Percentiles rank a stretch among this genome's conserved stretches.
Conservation (phyloP, 2,888 invertebrate species). For the Pammene aurita region DNA sequence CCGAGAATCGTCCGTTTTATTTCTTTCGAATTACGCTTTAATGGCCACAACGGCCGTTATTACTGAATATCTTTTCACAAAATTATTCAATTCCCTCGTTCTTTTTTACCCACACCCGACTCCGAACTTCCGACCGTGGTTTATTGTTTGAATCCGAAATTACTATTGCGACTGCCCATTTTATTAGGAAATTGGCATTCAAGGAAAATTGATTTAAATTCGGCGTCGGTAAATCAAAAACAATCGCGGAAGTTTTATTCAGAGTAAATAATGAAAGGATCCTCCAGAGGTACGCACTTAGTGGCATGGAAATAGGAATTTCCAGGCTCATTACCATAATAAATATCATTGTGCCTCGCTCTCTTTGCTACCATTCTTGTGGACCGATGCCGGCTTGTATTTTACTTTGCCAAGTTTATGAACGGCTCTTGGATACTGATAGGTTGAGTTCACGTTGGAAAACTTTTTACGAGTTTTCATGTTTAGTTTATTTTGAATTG, state of each 20-base stretch:
- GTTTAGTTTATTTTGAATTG: constrained; percentile 1
- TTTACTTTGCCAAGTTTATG: constrained; percentile 15
- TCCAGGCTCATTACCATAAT: constrained; percentile 38
- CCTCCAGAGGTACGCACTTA: constrained; percentile 31
- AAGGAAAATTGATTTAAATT: constrained; percentile 44
- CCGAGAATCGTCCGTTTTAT: constrained; percentile 61
- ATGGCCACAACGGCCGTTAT: constrained; percentile 52
- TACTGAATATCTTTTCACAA: constrained; percentile 56
- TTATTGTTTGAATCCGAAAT: constrained; percentile 50
- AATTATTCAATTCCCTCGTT: constrained; percentile 59
- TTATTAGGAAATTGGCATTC: constrained; percentile 42
- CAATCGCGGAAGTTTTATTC: constrained; percentile 36
- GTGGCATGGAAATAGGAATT: constrained; percentile 35
- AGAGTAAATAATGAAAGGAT: constrained; percentile 34
- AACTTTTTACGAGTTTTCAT: constrained; percentile 10
- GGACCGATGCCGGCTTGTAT: constrained; percentile 16
- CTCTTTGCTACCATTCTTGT: constrained; percentile 21
- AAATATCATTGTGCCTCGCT: constrained; percentile 32
- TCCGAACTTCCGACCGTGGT: constrained; percentile 40
- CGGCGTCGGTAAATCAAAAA: constrained; percentile 41
- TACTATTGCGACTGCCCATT: constrained; percentile 42
- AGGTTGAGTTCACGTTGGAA: constrained; percentile 1
- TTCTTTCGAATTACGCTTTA: constrained; percentile 61
- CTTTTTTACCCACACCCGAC: constrained; percentile 47
- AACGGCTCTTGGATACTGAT: not conserved